phyloP scores from a whole-genome alignment of 2,888 invertebrate species.

The Dicranocentrus wangi region DNA sequence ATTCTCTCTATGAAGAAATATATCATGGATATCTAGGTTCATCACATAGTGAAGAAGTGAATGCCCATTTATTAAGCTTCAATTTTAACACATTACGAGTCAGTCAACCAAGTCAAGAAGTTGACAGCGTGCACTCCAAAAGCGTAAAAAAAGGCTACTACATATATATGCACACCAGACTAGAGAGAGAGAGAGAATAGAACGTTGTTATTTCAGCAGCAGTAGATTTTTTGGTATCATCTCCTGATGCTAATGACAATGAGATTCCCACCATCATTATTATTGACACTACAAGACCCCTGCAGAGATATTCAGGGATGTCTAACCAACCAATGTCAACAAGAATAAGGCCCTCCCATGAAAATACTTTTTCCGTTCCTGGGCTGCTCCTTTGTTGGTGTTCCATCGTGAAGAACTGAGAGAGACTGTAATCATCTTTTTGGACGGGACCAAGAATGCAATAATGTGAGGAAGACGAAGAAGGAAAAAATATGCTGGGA shows the following conservation, averaged over 20 bases:
- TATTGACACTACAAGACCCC: slow-evolving; percentile 67
- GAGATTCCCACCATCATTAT: slow-evolving; percentile 70
- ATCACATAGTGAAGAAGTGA: too few species aligned
- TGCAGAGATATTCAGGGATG: slow-evolving; percentile 65
- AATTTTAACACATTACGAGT: slow-evolving; percentile 22
- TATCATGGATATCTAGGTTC: too few species aligned
- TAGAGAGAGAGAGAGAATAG: too few species aligned
- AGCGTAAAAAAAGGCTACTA: not conserved
- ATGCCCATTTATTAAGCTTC: not conserved
- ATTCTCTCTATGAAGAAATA: too few species aligned
- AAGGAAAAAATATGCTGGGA: not conserved
- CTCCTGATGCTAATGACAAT: slow-evolving; percentile 65
- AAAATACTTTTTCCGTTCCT: slow-evolving; percentile 46
- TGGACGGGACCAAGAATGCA: not conserved
- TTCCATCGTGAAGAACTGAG: slow-evolving; percentile 13
- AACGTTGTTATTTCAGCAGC: not conserved
- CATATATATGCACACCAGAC: not conserved
- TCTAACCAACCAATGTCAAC: slow-evolving; percentile 70
- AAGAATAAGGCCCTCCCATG: slow-evolving; percentile 66
- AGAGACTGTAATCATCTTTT: slow-evolving; percentile 3
- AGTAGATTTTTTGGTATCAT: slow-evolving; percentile 26
- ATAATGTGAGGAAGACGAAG: not conserved
- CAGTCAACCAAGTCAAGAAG: slow-evolving; percentile 28
- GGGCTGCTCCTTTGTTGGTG: slow-evolving; percentile 39
- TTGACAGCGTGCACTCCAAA: slow-evolving; percentile 1